Base-by-base conservation (phyloP, 2,113 vertebrate genomes). In the Catagonus wagneri region DNA sequence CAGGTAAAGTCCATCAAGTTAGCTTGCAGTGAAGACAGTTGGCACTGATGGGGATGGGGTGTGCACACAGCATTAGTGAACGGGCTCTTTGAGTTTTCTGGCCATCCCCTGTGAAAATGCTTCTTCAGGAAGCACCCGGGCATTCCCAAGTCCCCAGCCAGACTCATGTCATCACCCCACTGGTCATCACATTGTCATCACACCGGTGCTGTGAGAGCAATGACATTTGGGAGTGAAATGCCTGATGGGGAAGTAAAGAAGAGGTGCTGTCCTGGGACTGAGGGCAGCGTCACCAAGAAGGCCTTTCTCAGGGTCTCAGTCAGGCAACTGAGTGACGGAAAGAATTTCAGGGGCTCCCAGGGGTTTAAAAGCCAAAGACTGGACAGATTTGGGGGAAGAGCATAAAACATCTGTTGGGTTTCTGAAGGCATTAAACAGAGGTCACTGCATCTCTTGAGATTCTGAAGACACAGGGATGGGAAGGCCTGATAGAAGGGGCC, bases 201-300 rank as follows among this genome's bases (percentile, higher is more conserved):
- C 23, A 29, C 0, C 14, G 54, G 19, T 10, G 5, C 74, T 1
- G 44, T 0, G 2, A 72, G 4, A 22, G 52, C 12, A 4, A 1
- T 65, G 68, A 52, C 44, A 83, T 16, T 6, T 25, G 50, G 44
- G 52, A 34, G n/a, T 39, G 7, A 29, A 36, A 17, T 14, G 2
- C 50, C 16, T 36, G 6, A 32, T 8, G 7, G 50, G 12, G 61
- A 88, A 69, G 56, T 23, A 65, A 52, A n/a, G 36, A 15, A 83
- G 80, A 54, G 22, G 63, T 27, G 11, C 2, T 7, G 15, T 2
- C 7, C 14, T 11, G 17, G 14, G 20, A 27, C 34, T 11, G 7
- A 52, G 61, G 79, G 4, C 34, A 17, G 39, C 3, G 12, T 25
- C 19, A 81, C 2, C 3, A 2, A 39, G 65, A 25, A 22, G 52